Percentiles rank a stretch among this genome's conserved stretches.
Conservation (phyloP, 2,797 vertebrate species). For the Psittacula echo region DNA sequence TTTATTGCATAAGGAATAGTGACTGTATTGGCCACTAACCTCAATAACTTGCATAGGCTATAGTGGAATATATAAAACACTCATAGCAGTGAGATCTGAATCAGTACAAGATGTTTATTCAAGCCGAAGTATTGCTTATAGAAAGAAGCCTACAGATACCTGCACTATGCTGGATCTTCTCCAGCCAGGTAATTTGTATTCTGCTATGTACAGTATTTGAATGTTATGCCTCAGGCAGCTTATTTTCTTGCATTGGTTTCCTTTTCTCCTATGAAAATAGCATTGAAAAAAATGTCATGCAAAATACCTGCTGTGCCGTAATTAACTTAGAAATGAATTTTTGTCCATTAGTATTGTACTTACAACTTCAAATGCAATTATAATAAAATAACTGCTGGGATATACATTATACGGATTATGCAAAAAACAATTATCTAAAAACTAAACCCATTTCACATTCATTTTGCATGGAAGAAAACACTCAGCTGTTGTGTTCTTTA, state of each 20-base stretch:
- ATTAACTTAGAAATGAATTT: constrained; percentile 43
- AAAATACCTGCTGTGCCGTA: not conserved
- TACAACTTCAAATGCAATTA: constrained; percentile 45
- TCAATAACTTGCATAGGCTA: constrained; percentile 60
- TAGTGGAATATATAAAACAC: constrained; percentile 58
- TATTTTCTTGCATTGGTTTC: not conserved
- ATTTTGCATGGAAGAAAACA: constrained; percentile 12
- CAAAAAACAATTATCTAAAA: constrained; percentile 28
- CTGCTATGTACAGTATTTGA: not conserved
- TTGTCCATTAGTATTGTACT: constrained; percentile 23
- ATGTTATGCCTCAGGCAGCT: not conserved
- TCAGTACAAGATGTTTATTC: constrained; percentile 51
- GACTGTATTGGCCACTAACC: constrained; percentile 68
- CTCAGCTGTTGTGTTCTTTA: not conserved
- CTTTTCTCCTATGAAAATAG: not conserved
- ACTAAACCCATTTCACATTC: constrained; percentile 28
- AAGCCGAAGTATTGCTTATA: constrained; percentile 14
- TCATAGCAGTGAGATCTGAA: constrained; percentile 42
- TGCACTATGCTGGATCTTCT: constrained; percentile 15
- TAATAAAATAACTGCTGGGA: constrained; percentile 28
- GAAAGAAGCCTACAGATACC: not conserved
- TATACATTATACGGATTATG: not conserved
- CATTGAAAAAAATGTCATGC: not conserved
- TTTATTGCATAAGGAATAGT: constrained; percentile 68
- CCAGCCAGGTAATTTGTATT: constrained; percentile 1